Evolutionary conservation across 1,140 invertebrate genomes (phyloP), one percentile per base, ranked within the genome.

Genomic region (Batillaria attramentaria): DNA sequence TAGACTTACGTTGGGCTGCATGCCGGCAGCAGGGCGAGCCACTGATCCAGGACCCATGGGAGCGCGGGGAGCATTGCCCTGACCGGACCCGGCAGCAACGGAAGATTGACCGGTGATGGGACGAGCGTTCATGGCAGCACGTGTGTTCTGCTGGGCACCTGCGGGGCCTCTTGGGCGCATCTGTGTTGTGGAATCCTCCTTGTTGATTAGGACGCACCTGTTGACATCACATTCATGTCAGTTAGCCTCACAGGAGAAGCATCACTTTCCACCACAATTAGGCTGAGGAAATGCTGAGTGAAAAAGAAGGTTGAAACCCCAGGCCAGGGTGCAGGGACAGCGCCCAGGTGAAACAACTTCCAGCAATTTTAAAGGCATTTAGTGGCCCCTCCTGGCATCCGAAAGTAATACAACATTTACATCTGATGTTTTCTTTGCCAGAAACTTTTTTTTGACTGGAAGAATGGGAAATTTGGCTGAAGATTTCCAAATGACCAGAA

Each of bases 71-170:
- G 62, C 80, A 84, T 74, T 24, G 78, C 39, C 20, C 39, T 39
- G 33, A 60, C 78, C 74, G 42, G 65, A 75, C 5, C 74, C 79
- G 16, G 77, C 39, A 5, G 76, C 43, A 50, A 78, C 79, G 39
- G 78, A 68, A 57, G 65, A 77, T 80, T 91, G 91, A 85, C 94
- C 93, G 82, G 96, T 97, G 76, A 97, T 97, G 39, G 96, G 95
- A 87, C 97, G 93, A 41, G 96, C 95, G 72, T 94, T 94, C 77
- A 95, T 91, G 2, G 94, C 93, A 84, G 94, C 94, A 66, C 95
- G 94, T n/a, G n/a, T n/a, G n/a, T n/a, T n/a, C n/a, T n/a, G n/a
- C n/a, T n/a, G n/a, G 54, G 69, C 93, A 93, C 78, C 93, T 90
- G 75, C 94, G 93, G 79, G 83, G 39, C 46, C 80, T 60, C 70